phyloP scores from a whole-genome alignment of 2,113 vertebrate species.

The Pelecanus crispus region DNA sequence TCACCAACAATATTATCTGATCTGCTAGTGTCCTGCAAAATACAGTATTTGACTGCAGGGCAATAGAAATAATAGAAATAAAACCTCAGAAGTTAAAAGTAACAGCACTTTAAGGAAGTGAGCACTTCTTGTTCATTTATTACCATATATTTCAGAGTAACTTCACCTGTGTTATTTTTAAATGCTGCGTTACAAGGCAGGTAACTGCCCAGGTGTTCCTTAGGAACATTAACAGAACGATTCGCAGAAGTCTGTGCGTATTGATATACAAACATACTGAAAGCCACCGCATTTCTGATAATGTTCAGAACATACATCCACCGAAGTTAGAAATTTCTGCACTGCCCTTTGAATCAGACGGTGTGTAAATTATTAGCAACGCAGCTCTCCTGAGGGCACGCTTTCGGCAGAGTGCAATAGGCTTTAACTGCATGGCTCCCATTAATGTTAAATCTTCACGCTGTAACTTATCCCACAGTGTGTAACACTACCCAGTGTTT shows the following conservation, averaged over 20 bases:
- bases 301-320: neutral
- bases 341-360: neutral
- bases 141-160: neutral
- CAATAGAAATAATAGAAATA: neutral
- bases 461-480: slow-evolving; percentile 7
- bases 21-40: neutral
- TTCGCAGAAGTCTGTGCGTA: neutral
- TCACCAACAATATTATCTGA: neutral
- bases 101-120: neutral
- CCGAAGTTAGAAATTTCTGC: neutral
- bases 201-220: neutral
- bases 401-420: neutral
- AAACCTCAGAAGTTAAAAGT: neutral
- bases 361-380: slow-evolving; percentile 8
- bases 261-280: neutral
- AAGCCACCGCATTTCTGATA: neutral
- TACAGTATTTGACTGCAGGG: neutral
- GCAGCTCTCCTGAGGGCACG: neutral
- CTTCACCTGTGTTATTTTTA: neutral
- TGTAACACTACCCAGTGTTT: slow-evolving; percentile 41
- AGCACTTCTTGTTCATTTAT: neutral
- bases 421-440: neutral
- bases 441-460: slow-evolving; percentile 2
- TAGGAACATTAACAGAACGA: neutral
- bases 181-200: neutral